Base-by-base conservation (phyloP, 1,140 invertebrate species). In the Drosophila leontia region DNA sequence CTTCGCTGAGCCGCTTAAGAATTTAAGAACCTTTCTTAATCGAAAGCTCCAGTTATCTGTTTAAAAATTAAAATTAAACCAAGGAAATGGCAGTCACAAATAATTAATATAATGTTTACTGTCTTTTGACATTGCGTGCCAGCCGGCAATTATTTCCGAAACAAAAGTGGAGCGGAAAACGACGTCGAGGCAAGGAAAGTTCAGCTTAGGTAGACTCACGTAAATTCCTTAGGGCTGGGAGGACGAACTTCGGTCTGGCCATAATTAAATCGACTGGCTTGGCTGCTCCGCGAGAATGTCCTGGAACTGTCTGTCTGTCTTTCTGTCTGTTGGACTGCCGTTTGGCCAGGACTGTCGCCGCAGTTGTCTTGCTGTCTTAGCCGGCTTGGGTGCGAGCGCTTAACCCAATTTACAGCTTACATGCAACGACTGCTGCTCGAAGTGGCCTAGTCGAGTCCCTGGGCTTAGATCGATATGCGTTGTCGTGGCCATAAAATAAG, bases 381-480 rank as follows among this genome's bases (percentile, higher is more conserved):
- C 15, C 42, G 35, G 70, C 26, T 62, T 72, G 58, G 44, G 68
- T 69, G 67, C 37, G 34, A 65, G 63, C 37, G 55, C 58, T 80
- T 77, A 84, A 81, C 80, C 82, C 72, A 87, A 87, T 88, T 88
- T 90, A 72, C 53, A 90, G 51, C 69, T 71, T 17, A 76, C 63
- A 69, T 78, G 68, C 67, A 62, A 63, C 45, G 53, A 67, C 64
- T 63, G 50, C 61, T 34, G 50, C 50, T 67, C 64, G 56, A 68
- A 84, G 63, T 69, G 75, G 70, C 64, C 65, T 11, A 57, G 51
- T 11, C 55, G 35, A 53, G 39, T 68, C 45, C 39, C 61, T 53
- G 53, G 35, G 39, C 53, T 72, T 63, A 55, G 75, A 90, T 88
- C 85, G 85, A 88, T 88, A 87, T 45, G 51, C 63, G 80, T 68